Conservation (phyloP, 1,140 invertebrate species). For the Penaeus chinensis region DNA sequence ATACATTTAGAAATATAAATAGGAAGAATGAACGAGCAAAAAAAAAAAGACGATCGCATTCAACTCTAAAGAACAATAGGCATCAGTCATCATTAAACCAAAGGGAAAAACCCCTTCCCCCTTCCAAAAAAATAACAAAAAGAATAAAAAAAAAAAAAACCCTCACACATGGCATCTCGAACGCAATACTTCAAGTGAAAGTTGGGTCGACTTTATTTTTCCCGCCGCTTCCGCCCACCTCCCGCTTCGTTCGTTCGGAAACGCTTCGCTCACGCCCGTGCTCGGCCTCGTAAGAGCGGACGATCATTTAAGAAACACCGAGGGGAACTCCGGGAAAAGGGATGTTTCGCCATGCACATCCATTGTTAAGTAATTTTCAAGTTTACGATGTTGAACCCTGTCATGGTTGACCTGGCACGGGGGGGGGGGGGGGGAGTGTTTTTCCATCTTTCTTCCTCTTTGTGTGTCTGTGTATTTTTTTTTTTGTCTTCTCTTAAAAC, state of each 20-base stretch:
- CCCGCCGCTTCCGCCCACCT: slow-evolving; percentile 27
- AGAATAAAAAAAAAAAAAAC: too few relatives aligned
- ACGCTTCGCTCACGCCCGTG: too few relatives aligned
- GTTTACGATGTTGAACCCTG: slow-evolving; percentile 35
- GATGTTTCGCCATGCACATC: slow-evolving; percentile 23
- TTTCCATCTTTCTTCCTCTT: slow-evolving; percentile 5
- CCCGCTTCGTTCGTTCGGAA: neutral
- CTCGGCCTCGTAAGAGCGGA: too few relatives aligned
- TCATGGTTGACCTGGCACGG: neutral
- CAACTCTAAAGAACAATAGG: too few relatives aligned
- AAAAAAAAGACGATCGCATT: too few relatives aligned
- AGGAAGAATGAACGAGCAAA: too few relatives aligned
- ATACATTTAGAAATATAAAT: too few relatives aligned
- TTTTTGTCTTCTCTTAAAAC: too few relatives aligned
- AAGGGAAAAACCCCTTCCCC: too few relatives aligned
- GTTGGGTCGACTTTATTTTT: slow-evolving; percentile 31
- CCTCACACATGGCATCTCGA: neutral
- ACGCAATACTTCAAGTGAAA: slow-evolving; percentile 48
- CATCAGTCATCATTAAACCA: too few relatives aligned
- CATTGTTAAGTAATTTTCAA: slow-evolving; percentile 50
- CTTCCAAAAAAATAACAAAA: too few relatives aligned
- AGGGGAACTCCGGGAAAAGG: neutral
- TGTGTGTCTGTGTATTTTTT: neutral
- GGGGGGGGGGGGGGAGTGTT: neutral
- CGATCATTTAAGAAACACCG: too few relatives aligned